Base-by-base conservation (phyloP, 92 coral and sea anemone genomes). In the Virgularia gustaviana region DNA sequence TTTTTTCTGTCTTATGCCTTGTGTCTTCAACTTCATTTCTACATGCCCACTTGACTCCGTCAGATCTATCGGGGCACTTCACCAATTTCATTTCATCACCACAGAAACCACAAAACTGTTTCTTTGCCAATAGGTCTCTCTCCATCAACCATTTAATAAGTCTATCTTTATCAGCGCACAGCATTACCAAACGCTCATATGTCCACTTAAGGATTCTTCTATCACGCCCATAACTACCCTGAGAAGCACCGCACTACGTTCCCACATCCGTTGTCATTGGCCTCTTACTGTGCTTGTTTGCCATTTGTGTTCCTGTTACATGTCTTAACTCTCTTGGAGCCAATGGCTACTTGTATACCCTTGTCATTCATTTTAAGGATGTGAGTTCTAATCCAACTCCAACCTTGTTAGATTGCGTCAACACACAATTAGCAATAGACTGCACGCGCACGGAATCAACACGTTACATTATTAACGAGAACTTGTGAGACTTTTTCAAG, bases 1-100 rank as follows among this genome's bases (percentile, higher is more conserved):
- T 25, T 3, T 9, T 32, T 60, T 60, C 67, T 28, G 38, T 47
- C 2, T 6, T 60, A 47, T 60, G 67, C 23, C 67, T 60, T 32
- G 34, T 60, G 9, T 47, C 67, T 2, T 60, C 38, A 41, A 60
- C 7, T 60, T 60, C 43, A 2, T 10, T 16, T 60, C 18, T 0
- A 3, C 49, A 60, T 16, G 34, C 20, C 67, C 67, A 56, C 38
- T 60, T 60, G 27, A 33, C 38, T 0, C 45, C 1, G 49, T 60
- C 39, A 3, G 67, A 60, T 60, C 67, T 24, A 27, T 60, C 67
- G 4, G 11, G 2, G 49, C 67, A 60, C 3, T 60, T 28, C 7
- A 0, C 23, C 39, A 5, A 2, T 60, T 60, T 60, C 67, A 60
- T 60, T 0, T 31, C n/a, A 2, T 60, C 38, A 4, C 49, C 45